These are phyloP conservation scores for Hypomecis atomaria DNA, from an alignment of 2,888 invertebrate genomes.

Conservation along the genomic window DNA sequence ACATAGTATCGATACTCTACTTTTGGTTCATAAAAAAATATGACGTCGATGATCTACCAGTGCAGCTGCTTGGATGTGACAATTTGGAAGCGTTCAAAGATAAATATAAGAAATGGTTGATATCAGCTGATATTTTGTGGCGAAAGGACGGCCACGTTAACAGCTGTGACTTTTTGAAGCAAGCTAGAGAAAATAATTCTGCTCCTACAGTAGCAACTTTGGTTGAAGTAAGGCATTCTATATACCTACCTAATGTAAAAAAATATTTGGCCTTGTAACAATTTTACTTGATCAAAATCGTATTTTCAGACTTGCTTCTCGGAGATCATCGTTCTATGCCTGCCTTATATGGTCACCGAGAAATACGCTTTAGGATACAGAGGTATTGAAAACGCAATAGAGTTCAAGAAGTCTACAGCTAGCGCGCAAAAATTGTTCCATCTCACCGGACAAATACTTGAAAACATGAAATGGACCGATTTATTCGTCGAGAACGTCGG, in stretches of 20 bases:
- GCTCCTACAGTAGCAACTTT: conserved; percentile 50
- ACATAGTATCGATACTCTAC: conserved; percentile 77
- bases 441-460: conserved; percentile 61
- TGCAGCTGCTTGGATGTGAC: conserved; percentile 67
- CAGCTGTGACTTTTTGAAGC: conserved; percentile 58
- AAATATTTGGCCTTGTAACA: too few relatives aligned
- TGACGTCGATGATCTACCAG: conserved; percentile 71
- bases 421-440: conserved; percentile 65
- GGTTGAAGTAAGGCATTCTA: conserved; percentile 37
- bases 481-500: conserved; percentile 73
- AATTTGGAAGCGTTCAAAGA: conserved; percentile 67
- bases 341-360: conserved; percentile 70
- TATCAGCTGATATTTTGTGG: conserved; percentile 76
- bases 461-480: conserved; percentile 66
- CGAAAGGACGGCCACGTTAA: conserved; percentile 60
- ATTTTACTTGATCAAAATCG: too few relatives aligned
- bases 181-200: conserved; percentile 45
- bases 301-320: conserved; percentile 72
- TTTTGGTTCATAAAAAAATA: conserved; percentile 76
- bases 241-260: too few relatives aligned
- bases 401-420: conserved; percentile 47
- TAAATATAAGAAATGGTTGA: conserved; percentile 73
- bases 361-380: conserved; percentile 61
- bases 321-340: conserved; percentile 65
- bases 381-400: conserved; percentile 43